Base-by-base conservation (phyloP, 2,113 vertebrate genomes). In the Oxyruncus cristatus region DNA sequence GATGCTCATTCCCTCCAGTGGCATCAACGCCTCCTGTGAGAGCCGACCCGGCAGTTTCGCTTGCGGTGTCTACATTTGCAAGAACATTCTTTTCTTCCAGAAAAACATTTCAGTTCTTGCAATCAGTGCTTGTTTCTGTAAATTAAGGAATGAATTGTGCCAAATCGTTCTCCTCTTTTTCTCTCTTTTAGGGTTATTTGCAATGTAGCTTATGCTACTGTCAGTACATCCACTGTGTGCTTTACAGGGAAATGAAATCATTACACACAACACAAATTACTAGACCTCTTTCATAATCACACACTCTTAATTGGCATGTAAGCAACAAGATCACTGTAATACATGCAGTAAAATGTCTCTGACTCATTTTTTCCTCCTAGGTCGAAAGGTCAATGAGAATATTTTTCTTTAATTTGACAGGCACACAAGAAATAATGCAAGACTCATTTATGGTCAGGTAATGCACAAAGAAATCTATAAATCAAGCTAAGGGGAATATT, bases 381-480 rank as follows among this genome's bases (percentile, higher is more conserved):
- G 98, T 98, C 97, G 97, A 98, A 98, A 98, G 98, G 98, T 98
- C 98, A 98, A 97, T 68, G 85, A 97, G 98, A 97, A 97, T 98
- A 97, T 97, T 97, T 98, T 98, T 96, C 97, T 97, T 97, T 98
- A 98, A 98, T 98, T 98, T 98, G 98, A 98, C 98, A 98, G 97
- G 94, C 93, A 85, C 94, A 92, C 89, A 90, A 95, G 96, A 97
- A 98, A 97, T 97, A 97, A 97, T 87, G 96, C 92, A 94, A 97
- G 96, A 96, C 96, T 97, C 92, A 76, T 98, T 98, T 98, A 95
- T 95, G 98, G 93, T 96, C 96, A 98, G 97, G 97, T 98, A 98
- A 98, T 97, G 97, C 96, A 97, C 96, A 96, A 97, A 96, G 97
- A 97, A 98, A 98, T 98, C 98, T 97, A 98, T 98, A 98, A 98